A percentile compares a stretch with the other conserved stretches of the same genome.
Conservation (phyloP, 2,113 vertebrate genomes). For the Odobenus rosmarus region DNA sequence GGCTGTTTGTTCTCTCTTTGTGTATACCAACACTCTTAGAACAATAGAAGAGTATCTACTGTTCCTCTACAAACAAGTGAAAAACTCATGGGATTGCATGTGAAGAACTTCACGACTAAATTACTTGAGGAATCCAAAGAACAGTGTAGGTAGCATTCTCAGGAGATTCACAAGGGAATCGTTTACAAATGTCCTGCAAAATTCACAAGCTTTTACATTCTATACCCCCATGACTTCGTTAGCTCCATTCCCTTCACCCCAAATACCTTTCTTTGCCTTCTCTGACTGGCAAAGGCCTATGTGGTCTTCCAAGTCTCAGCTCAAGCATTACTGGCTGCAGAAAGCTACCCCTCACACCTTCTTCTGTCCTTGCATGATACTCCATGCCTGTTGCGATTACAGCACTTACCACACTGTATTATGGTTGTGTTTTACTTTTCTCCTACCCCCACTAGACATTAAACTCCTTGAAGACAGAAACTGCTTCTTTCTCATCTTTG, state of each 20-base stretch:
- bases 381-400: not conserved
- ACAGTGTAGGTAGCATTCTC: not conserved
- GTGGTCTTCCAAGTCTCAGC: not conserved
- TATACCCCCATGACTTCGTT: not conserved
- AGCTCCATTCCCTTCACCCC: not conserved
- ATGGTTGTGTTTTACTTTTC: not conserved
- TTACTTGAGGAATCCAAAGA: not conserved
- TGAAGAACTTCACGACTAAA: conserved; percentile 8
- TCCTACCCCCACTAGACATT: not conserved
- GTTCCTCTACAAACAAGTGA: not conserved
- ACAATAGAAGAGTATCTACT: not conserved
- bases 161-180: not conserved
- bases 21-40: not conserved
- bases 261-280: not conserved
- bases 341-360: not conserved
- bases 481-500: not conserved
- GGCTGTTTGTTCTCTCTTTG: not conserved
- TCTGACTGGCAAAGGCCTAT: not conserved
- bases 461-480: not conserved
- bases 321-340: not conserved
- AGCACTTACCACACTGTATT: not conserved
- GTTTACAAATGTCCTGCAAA: not conserved
- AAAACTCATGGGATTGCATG: not conserved
- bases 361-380: not conserved
- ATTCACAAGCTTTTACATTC: not conserved